Percentiles rank a stretch among this genome's conserved stretches.
Conservation (phyloP, 2,797 vertebrate genomes). For the Hyperoplus lanceolatus region DNA sequence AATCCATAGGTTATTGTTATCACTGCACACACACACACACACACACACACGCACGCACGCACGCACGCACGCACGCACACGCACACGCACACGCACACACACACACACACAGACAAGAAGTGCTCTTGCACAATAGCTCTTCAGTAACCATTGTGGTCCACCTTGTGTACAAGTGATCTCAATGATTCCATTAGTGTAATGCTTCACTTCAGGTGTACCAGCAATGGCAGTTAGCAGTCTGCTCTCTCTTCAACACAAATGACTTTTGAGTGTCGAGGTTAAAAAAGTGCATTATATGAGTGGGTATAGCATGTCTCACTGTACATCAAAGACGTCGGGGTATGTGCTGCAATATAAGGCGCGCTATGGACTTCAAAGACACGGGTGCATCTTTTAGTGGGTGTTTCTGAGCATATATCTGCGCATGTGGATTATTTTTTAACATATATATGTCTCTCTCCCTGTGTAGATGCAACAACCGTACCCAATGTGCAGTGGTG, state of each 20-base stretch:
- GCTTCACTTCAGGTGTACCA: slow-evolving; percentile 43
- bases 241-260: slow-evolving; percentile 43
- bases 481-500: slow-evolving; percentile 97
- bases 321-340: slow-evolving; percentile 2
- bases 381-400: not conserved
- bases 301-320: slow-evolving; percentile 11
- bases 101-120: slow-evolving; percentile 23
- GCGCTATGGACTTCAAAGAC: not conserved
- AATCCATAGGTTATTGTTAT: slow-evolving; percentile 71
- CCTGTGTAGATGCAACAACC: slow-evolving; percentile 93
- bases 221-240: slow-evolving; percentile 24
- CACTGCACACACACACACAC: slow-evolving; percentile 14
- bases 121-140: slow-evolving; percentile 48
- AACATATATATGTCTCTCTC: slow-evolving; percentile 24
- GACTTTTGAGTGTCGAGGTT: slow-evolving; percentile 34
- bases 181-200: slow-evolving; percentile 56
- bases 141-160: slow-evolving; percentile 44
- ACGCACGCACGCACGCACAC: slow-evolving; percentile 18
- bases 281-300: slow-evolving; percentile 21
- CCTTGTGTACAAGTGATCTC: slow-evolving; percentile 43
- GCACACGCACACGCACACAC: not conserved
- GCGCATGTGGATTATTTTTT: not conserved
- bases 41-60: slow-evolving; percentile 10
- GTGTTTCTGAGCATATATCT: not conserved
- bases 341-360: slow-evolving; percentile 5